Conservation (phyloP, 2,888 invertebrate species). For the Stenodera caucasica region DNA sequence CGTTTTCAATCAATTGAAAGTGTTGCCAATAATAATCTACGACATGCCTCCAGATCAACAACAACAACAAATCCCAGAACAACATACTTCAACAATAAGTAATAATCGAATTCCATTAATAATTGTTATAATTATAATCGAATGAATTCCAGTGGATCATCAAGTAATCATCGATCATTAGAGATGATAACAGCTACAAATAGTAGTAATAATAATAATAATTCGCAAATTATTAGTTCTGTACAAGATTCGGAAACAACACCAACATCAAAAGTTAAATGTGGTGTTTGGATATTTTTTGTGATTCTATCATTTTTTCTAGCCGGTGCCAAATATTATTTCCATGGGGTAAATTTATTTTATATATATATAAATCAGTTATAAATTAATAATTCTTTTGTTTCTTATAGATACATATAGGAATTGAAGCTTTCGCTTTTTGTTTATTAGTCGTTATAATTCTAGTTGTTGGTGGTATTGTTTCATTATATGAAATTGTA, state of each 20-base stretch:
- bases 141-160: not conserved
- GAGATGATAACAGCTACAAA: slow-evolving; percentile 32
- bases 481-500: slow-evolving; percentile 59
- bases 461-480: slow-evolving; percentile 65
- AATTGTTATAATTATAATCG: not conserved
- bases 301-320: slow-evolving; percentile 70
- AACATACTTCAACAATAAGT: not conserved
- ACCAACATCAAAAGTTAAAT: slow-evolving; percentile 65
- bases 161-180: slow-evolving; percentile 24
- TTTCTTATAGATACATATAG: slow-evolving; percentile 42
- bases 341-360: slow-evolving; percentile 48
- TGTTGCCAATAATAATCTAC: slow-evolving; percentile 62
- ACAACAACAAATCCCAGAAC: not conserved
- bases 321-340: slow-evolving; percentile 73
- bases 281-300: slow-evolving; percentile 72
- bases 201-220: slow-evolving; percentile 15
- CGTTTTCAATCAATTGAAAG: slow-evolving; percentile 64
- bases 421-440: slow-evolving; percentile 47
- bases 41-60: slow-evolving; percentile 38
- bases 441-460: slow-evolving; percentile 66
- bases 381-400: slow-evolving; percentile 6
- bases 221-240: slow-evolving; percentile 25
- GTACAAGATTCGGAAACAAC: slow-evolving; percentile 15
- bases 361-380: slow-evolving; percentile 39
- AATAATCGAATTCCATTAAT: not conserved